phyloP scores from a whole-genome alignment of 2,888 invertebrate genomes.

The Chesias legatella region DNA sequence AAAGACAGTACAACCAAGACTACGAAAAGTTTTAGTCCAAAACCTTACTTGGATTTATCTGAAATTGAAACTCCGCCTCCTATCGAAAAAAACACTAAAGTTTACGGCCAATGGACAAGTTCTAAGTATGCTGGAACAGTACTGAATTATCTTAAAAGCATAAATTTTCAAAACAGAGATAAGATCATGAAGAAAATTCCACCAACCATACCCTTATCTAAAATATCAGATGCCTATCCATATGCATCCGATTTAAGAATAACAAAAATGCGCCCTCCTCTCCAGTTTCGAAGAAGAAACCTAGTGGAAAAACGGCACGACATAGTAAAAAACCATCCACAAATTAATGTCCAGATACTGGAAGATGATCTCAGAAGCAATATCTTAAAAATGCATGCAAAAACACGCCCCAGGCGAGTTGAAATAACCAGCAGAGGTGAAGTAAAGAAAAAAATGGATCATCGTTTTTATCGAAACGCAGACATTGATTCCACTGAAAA shows the following conservation, averaged over 20 bases:
- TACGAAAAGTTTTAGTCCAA: constrained; percentile 17
- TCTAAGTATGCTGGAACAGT: constrained; percentile 63
- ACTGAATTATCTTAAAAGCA: constrained; percentile 62
- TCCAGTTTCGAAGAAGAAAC: constrained; percentile 48
- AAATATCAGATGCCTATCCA: constrained; percentile 55
- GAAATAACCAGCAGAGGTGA: constrained; percentile 55
- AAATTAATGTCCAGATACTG: constrained; percentile 62
- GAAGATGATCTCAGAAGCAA: constrained; percentile 50
- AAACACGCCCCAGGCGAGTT: constrained; percentile 46
- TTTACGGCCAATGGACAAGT: constrained; percentile 64
- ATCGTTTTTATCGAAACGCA: constrained; percentile 47
- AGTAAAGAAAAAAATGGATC: constrained; percentile 31
- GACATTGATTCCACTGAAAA: constrained; percentile 31
- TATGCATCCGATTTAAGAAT: constrained; percentile 57
- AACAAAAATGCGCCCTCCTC: constrained; percentile 46
- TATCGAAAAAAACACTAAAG: constrained; percentile 40
- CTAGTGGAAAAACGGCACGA: constrained; percentile 42
- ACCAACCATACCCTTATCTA: constrained; percentile 52
- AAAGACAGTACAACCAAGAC: constrained; percentile 20
- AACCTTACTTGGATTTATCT: constrained; percentile 32
- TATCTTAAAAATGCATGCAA: constrained; percentile 51
- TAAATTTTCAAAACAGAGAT: constrained; percentile 47
- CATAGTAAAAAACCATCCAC: constrained; percentile 46
- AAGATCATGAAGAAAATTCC: constrained; percentile 42
- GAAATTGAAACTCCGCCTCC: constrained; percentile 57